A percentile compares a stretch with the other conserved stretches of the same genome.
These are phyloP conservation scores for Macquaria ambigua DNA, from an alignment of 2,113 vertebrate genomes.

Conservation along the genomic window DNA sequence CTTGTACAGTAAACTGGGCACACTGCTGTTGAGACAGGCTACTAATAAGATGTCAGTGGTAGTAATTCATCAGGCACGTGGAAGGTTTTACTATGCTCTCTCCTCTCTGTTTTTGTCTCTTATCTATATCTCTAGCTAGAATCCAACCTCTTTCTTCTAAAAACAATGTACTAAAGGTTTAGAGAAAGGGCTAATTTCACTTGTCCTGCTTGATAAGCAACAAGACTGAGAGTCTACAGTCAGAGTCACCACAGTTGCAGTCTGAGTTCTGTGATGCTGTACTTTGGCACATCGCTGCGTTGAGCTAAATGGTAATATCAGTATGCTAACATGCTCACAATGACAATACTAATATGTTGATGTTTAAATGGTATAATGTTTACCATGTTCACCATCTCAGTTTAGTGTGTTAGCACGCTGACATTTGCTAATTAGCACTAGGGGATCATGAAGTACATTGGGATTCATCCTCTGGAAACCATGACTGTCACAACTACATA, in stretches of 20 bases:
- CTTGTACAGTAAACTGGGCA: neutral
- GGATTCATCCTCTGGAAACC: neutral
- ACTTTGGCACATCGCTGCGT: neutral
- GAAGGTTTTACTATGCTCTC: neutral
- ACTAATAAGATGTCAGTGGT: neutral
- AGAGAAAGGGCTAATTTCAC: neutral
- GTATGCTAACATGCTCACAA: neutral
- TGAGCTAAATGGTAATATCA: neutral
- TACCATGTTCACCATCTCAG: neutral
- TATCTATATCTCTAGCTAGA: neutral
- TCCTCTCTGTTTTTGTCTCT: neutral
- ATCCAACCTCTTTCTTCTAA: neutral
- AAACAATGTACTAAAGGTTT: no score
- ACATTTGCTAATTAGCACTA: neutral
- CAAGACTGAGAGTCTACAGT: neutral
- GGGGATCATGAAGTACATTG: neutral
- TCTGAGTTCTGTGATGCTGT: neutral
- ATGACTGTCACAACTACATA: neutral
- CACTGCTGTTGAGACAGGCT: neutral
- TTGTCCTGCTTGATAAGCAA: neutral
- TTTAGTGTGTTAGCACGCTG: neutral
- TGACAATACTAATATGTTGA: neutral
- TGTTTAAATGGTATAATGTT: neutral
- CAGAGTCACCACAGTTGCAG: no score
- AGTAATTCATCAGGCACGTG: neutral